A percentile compares a stretch with the other conserved stretches of the same genome.
These are phyloP conservation scores for Heliconius melpomene DNA, from an alignment of 1,140 invertebrate genomes.

Conservation along the genomic window DNA sequence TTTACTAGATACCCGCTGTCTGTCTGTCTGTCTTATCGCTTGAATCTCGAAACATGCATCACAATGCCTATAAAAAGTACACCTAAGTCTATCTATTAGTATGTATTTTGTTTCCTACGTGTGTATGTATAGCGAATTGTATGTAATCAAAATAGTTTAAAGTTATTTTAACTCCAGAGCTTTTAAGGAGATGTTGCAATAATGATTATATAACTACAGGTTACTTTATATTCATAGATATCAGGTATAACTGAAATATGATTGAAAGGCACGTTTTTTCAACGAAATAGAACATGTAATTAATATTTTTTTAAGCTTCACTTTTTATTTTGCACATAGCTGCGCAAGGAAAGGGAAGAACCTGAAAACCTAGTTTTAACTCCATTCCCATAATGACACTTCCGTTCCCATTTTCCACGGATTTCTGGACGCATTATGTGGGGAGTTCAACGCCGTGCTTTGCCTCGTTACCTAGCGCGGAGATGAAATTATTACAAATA, in stretches of 20 bases:
- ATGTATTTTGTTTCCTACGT: constrained; percentile 38
- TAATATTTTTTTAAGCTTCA: too few relatives aligned
- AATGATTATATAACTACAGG: too few relatives aligned
- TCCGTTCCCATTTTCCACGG: neutral
- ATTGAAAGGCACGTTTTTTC: too few relatives aligned
- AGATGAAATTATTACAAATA: neutral
- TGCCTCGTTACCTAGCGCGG: neutral
- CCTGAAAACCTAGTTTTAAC: neutral
- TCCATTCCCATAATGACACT: neutral
- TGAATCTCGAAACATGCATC: constrained; percentile 55
- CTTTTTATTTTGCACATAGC: too few relatives aligned
- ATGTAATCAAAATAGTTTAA: neutral
- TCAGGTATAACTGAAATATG: too few relatives aligned
- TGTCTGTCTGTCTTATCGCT: constrained; percentile 65
- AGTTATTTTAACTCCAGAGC: neutral
- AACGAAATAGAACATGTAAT: too few relatives aligned
- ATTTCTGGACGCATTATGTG: neutral
- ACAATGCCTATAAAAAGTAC: constrained; percentile 47
- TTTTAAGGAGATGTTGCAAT: too few relatives aligned
- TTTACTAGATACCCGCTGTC: constrained; percentile 63
- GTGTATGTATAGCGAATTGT: constrained; percentile 5
- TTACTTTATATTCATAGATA: too few relatives aligned
- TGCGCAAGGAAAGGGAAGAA: neutral
- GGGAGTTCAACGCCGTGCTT: neutral
- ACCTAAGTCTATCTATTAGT: constrained; percentile 42